Base-by-base conservation (phyloP, 2,888 invertebrate species). In the Chesias legatella region DNA sequence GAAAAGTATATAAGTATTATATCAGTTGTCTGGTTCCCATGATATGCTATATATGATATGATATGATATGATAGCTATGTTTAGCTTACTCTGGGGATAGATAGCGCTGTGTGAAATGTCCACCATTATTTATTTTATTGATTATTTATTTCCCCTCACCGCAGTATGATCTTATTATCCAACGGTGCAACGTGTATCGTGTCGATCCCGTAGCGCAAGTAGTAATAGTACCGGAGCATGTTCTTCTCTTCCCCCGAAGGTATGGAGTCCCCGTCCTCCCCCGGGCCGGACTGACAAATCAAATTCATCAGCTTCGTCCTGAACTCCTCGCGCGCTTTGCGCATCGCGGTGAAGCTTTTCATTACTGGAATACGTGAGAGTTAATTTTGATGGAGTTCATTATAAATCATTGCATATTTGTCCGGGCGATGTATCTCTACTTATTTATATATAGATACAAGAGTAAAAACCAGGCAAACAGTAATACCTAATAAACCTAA, bases 151-250 rank as follows among this genome's bases (percentile, higher is more conserved):
- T 23, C 3, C 48, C 3, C 48, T 51, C 56, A 92, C 93, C 88
- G 88, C 27, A 90, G 86, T 43, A 97, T 84, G 66, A 95, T 92
- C 59, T 90, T 89, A 39, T 91, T 90, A 63, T 95, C 94, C 68
- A 98, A 90, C 1, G 96, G 94, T 0, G 96, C 94, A 0, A 98
- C 95, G 68, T 97, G 94, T 49, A 94, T 92, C 1, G 96, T 96
- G 67, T 97, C 97, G 28, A 98, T 94, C 0, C 97, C 98, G 73
- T 96, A 94, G 61, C 94, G 93, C 31, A 98, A 92, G 65, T 97
- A 98, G 74, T 96, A 96, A 73, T 96, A 95, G 77, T 98, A 98
- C 49, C 96, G 90, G 33, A 94, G 74, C 60, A 93, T 78, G 67
- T 94, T 92, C 55, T 90, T 90, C 63, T 95, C 94, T 28, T 90